Evolutionary conservation across 23 tunicate species (phyloP).

Genomic region (Trididemnum clinides): DNA sequence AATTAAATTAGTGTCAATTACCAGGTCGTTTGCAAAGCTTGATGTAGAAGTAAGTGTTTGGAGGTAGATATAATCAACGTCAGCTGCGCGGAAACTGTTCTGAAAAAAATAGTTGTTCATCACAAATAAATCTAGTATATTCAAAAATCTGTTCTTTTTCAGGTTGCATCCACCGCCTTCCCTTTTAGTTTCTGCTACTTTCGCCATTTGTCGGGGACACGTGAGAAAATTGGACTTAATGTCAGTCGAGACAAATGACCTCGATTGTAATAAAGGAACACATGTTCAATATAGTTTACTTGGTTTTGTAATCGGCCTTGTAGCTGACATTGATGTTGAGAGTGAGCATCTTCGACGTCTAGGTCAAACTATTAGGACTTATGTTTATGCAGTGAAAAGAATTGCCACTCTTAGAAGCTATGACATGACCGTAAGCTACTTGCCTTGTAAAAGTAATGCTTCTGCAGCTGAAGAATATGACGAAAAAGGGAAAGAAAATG

Average conservation of each 20-base stretch:
- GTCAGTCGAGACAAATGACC: constrained; percentile 47
- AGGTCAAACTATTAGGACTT: constrained; percentile 57
- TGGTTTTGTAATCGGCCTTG: constrained; percentile 67
- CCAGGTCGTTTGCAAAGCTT: too few relatives aligned
- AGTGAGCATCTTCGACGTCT: constrained; percentile 71
- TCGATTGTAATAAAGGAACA: neutral
- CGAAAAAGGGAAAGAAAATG: neutral
- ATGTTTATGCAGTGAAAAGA: constrained; percentile 59
- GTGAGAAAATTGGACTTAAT: constrained; percentile 41
- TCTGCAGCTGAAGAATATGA: neutral
- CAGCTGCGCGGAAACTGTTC: too few relatives aligned
- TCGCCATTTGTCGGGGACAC: constrained; percentile 75
- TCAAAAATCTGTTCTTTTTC: neutral
- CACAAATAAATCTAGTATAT: neutral
- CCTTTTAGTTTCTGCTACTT: constrained; percentile 19
- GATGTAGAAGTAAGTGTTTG: too few relatives aligned
- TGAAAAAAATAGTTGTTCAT: neutral
- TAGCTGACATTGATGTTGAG: constrained; percentile 94
- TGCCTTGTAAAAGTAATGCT: neutral
- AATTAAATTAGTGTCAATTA: too few relatives aligned
- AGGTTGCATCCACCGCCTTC: constrained; percentile 47
- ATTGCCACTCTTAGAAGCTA: constrained; percentile 55
- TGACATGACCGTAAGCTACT: constrained; percentile 49
- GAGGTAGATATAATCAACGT: too few relatives aligned
- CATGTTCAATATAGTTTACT: constrained; percentile 46